phyloP scores from a whole-genome alignment of 2,797 vertebrate species.

The Natrix natrix region DNA sequence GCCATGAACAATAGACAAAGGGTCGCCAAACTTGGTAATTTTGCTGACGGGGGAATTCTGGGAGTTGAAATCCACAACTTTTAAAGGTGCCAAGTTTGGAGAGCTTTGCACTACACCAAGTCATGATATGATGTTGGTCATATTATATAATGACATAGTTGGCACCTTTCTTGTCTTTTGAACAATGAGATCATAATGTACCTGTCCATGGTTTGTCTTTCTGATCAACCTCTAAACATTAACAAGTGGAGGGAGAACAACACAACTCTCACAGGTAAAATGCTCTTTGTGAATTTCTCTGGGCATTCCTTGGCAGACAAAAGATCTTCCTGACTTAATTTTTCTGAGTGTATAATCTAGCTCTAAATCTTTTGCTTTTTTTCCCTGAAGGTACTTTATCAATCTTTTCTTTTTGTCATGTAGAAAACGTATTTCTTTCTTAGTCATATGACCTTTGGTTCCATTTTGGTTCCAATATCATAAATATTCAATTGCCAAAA shows the following conservation, averaged over 20 bases:
- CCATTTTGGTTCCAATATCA: not conserved
- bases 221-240: not conserved
- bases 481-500: not conserved
- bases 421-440: not conserved
- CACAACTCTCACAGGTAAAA: not conserved
- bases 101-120: not conserved
- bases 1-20: not conserved
- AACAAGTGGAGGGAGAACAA: not conserved
- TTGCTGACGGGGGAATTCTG: not conserved
- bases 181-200: not conserved
- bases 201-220: not conserved
- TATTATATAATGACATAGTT: not conserved
- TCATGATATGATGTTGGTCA: not conserved
- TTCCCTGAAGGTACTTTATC: not conserved
- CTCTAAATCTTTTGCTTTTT: not conserved
- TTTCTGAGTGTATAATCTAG: not conserved
- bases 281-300: not conserved
- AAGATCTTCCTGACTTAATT: not conserved
- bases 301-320: not conserved
- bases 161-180: not conserved
- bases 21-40: not conserved
- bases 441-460: not conserved
- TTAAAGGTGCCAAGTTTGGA: not conserved
- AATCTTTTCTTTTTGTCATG: not conserved
- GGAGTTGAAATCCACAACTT: not conserved